Evolutionary conservation across 2,888 invertebrate species (phyloP).

Genomic region (Chymomyza amoena): DNA sequence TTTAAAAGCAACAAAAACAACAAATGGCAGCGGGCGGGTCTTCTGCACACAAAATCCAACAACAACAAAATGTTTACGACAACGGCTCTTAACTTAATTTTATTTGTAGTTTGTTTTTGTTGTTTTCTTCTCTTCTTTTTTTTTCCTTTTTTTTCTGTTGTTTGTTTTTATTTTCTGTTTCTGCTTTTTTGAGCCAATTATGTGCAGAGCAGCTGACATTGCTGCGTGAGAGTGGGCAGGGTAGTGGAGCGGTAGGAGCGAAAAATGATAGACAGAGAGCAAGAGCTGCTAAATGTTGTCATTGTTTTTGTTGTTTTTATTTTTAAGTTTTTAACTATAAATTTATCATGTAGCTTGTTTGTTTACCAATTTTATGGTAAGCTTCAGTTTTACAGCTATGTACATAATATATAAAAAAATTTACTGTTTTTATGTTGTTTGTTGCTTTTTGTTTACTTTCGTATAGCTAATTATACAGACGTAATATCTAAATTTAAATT

Average conservation of each 20-base stretch:
- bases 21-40: constrained; percentile 62
- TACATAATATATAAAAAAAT: constrained; percentile 13
- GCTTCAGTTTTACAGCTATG: constrained; percentile 45
- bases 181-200: constrained; percentile 52
- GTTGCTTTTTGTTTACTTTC: constrained; percentile 8
- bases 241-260: background rate
- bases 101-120: background rate
- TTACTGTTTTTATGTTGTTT: constrained; percentile 46
- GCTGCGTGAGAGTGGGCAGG: constrained; percentile 9
- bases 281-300: constrained; percentile 46
- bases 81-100: constrained; percentile 7
- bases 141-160: constrained; percentile 40
- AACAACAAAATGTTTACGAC: constrained; percentile 40
- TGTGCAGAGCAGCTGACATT: constrained; percentile 66
- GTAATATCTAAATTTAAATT: constrained; percentile 32
- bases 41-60: constrained; percentile 54
- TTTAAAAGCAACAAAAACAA: constrained; percentile 57
- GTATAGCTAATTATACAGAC: constrained; percentile 46
- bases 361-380: constrained; percentile 30
- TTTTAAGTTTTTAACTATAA: constrained; percentile 50
- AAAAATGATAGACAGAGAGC: constrained; percentile 5
- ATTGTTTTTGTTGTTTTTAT: constrained; percentile 4
- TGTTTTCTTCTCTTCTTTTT: background rate
- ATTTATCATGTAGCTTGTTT: constrained; percentile 51
- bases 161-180: background rate